Base-by-base conservation (phyloP, 2,797 vertebrate genomes). In the Liasis olivaceus region DNA sequence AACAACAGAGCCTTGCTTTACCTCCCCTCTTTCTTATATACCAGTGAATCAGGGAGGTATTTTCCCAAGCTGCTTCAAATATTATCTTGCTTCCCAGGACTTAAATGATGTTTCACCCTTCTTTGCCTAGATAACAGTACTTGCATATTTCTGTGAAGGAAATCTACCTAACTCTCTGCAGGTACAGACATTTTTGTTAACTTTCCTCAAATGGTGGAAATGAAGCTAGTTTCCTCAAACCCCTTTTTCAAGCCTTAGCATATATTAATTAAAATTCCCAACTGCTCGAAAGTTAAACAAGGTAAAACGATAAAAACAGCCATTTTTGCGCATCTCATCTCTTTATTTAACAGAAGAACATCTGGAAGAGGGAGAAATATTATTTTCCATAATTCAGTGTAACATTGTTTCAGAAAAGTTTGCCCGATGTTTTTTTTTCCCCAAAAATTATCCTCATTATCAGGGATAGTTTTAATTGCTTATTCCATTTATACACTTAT, bases 401-500 rank as follows among this genome's bases (percentile, higher is more conserved):
- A 72, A 85, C 22, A n/a, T 17, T 85, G 14, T 89, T 87, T 54
- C 28, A 87, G 85, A 93, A 92, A 72, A 12, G 4, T 59, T 60
- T 89, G 9, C 20, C 54, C 93, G 13, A 51, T 72, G 7, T 92
- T 92, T 87, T 51, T 87, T 66, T 85, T 95, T n/a, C n/a, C n/a
- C n/a, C n/a, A n/a, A n/a, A n/a, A 90, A 72, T 8, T 4, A 84
- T 7, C 54, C 1, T 89, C 72, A 77, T 24, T 56, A 15, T 28
- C 42, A 1, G 60, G 63, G n/a, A 3, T 66, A 81, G 42, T 91
- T 93, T 93, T 56, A 93, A 90, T 85, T 91, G 62, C 84, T 36
- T 62, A 20, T 15, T 64, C 42, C 42, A 12, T 91, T 91, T 87
- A 88, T 91, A 31, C 20, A 85, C 36, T 64, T 93, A 92, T 58